Conservation (phyloP, 2,113 vertebrate genomes). For the Leptodactylus fuscus region DNA sequence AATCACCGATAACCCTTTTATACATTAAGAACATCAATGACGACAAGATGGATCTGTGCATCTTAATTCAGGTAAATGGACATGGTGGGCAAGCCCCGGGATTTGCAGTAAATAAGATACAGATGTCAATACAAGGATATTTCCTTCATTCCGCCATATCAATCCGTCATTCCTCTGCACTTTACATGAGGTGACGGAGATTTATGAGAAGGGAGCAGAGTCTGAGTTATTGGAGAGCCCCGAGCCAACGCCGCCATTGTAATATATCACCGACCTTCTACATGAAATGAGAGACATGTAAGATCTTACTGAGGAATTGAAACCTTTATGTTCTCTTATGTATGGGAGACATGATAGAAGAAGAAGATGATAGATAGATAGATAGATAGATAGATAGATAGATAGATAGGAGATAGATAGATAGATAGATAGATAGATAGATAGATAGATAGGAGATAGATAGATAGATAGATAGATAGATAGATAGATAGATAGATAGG, state of each 20-base stretch:
- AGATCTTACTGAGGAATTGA: not conserved
- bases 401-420: not conserved
- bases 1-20: not conserved
- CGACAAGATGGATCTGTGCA: not conserved
- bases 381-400: not conserved
- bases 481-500: no score
- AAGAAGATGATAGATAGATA: not conserved
- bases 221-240: slow-evolving; percentile 25
- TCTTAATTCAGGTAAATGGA: slow-evolving; percentile 18
- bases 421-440: slow-evolving; percentile 23
- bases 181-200: slow-evolving; percentile 17
- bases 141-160: not conserved
- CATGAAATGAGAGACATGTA: not conserved
- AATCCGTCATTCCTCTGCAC: slow-evolving; percentile 25
- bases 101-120: slow-evolving; percentile 23
- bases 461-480: not conserved
- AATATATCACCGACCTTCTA: slow-evolving; percentile 15
- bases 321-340: not conserved
- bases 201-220: slow-evolving; percentile 5
- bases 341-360: not conserved
- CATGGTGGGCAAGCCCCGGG: not conserved
- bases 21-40: not conserved
- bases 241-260: not conserved
- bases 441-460: slow-evolving; percentile 24
- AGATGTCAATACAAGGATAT: not conserved